These are phyloP conservation scores for Smutsia gigantea DNA, from an alignment of 2,797 vertebrate species.

Conservation along the genomic window DNA sequence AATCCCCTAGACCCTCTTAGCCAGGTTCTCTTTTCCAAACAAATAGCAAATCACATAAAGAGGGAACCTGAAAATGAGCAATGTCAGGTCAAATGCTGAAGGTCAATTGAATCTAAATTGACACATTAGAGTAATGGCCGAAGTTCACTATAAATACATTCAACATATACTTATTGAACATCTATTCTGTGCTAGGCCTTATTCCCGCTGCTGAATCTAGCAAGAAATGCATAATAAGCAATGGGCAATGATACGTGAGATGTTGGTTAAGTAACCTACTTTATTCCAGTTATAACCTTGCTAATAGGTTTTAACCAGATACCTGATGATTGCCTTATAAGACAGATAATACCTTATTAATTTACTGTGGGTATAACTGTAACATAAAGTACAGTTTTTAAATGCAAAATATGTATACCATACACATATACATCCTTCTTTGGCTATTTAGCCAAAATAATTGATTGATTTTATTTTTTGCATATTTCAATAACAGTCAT, in stretches of 20 bases:
- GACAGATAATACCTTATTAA: neutral
- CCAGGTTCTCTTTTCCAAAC: neutral
- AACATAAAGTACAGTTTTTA: neutral
- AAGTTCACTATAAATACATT: neutral
- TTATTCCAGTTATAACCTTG: neutral
- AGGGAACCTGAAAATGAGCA: neutral
- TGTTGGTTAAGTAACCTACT: neutral
- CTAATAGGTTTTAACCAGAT: neutral
- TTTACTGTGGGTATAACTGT: neutral
- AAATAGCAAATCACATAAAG: neutral
- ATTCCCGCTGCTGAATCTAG: neutral
- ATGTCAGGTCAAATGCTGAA: neutral
- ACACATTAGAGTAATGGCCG: neutral
- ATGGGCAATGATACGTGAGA: neutral
- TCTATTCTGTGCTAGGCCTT: neutral
- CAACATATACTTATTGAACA: neutral
- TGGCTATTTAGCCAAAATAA: neutral
- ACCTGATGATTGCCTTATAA: neutral
- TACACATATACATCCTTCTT: neutral
- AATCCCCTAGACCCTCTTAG: neutral
- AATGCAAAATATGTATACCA: neutral
- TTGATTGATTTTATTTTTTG: neutral
- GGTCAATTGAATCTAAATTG: neutral
- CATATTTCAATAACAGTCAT: neutral
- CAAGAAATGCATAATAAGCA: neutral